phyloP scores from a whole-genome alignment of 2,888 invertebrate species.

The Druceiella hillmani region DNA sequence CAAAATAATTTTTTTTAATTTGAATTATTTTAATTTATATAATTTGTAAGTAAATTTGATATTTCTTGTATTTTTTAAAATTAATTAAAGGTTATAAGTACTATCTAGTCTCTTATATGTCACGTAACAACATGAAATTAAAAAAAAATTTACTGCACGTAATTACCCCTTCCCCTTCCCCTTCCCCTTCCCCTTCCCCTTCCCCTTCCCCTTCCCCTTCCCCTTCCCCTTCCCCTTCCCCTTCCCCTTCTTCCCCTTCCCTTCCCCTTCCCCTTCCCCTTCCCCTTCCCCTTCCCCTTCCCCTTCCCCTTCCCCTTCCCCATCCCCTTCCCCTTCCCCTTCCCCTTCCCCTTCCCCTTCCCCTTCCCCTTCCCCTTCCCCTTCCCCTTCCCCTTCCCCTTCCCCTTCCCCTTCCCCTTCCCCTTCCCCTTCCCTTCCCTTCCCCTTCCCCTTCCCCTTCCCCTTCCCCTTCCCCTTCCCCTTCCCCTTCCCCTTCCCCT shows the following conservation, averaged over 20 bases:
- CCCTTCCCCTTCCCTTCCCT: not conserved
- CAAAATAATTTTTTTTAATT: too few relatives aligned
- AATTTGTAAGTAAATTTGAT: too few relatives aligned
- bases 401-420: not conserved
- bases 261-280: not conserved
- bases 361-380: not conserved
- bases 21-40: too few relatives aligned
- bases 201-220: not conserved
- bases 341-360: not conserved
- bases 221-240: not conserved
- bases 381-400: not conserved
- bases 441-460: not conserved
- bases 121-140: too few relatives aligned
- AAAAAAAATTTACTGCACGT: too few relatives aligned
- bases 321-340: not conserved
- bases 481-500: not conserved
- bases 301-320: not conserved
- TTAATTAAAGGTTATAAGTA: too few relatives aligned
- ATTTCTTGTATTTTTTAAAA: too few relatives aligned
- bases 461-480: not conserved
- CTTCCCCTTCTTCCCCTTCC: not conserved
- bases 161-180: not conserved
- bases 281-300: not conserved
- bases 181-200: not conserved
- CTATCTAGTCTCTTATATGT: too few relatives aligned